Conservation (phyloP, 1,140 invertebrate genomes). For the Hyles vespertilio region DNA sequence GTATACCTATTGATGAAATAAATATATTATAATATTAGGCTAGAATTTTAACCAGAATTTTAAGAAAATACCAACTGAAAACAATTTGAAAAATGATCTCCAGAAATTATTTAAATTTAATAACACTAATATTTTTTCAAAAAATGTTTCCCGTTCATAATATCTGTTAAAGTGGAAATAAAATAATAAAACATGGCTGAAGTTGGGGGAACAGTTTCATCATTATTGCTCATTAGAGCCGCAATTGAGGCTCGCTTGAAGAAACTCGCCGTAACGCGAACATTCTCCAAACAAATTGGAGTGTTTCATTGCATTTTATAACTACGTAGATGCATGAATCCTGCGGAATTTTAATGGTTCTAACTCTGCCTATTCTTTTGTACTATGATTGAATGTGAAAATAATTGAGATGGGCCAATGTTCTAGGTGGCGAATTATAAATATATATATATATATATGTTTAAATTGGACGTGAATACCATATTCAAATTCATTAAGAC, state of each 20-base stretch:
- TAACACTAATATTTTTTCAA: background rate
- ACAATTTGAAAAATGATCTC: too few relatives aligned
- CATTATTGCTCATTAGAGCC: conserved; percentile 56
- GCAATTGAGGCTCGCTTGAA: conserved; percentile 48
- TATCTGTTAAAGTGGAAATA: conserved; percentile 26
- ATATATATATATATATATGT: too few relatives aligned
- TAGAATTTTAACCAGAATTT: too few relatives aligned
- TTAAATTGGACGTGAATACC: too few relatives aligned
- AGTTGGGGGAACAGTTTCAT: conserved; percentile 41
- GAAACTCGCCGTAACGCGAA: conserved; percentile 28
- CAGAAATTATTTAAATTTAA: too few relatives aligned
- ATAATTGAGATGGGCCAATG: too few relatives aligned
- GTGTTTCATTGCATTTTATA: conserved; percentile 21
- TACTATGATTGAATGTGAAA: too few relatives aligned
- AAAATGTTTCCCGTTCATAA: conserved; percentile 10
- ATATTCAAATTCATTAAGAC: too few relatives aligned
- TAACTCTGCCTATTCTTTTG: conserved; percentile 2
- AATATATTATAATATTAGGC: too few relatives aligned
- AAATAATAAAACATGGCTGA: conserved; percentile 26
- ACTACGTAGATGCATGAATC: conserved; percentile 5
- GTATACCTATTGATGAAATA: too few relatives aligned
- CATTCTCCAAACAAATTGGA: conserved; percentile 44
- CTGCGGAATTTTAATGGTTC: conserved; percentile 1
- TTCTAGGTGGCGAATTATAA: too few relatives aligned
- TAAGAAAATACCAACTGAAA: too few relatives aligned